phyloP scores from a whole-genome alignment of 2,888 invertebrate genomes.

The Antitype chi region DNA sequence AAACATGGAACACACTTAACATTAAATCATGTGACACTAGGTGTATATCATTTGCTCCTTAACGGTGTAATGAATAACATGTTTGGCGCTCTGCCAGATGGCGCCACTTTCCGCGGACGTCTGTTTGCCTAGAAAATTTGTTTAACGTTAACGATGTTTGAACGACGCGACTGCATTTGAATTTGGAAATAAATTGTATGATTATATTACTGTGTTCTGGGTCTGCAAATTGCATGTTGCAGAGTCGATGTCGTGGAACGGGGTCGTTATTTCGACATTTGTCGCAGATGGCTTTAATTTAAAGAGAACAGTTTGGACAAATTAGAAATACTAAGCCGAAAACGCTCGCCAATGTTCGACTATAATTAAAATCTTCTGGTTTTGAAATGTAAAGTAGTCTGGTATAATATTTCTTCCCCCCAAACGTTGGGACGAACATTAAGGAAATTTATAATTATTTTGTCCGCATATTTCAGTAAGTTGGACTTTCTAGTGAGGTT shows the following conservation, averaged over 20 bases:
- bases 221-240: conserved; percentile 49
- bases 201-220: conserved; percentile 56
- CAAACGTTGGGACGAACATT: conserved; percentile 52
- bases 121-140: conserved; percentile 60
- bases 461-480: conserved; percentile 58
- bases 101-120: conserved; percentile 53
- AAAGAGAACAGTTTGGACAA: conserved; percentile 44
- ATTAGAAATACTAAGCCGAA: conserved; percentile 53
- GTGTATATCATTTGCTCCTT: conserved; percentile 61
- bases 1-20: conserved; percentile 61
- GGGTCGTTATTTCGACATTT: conserved; percentile 35
- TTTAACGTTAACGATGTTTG: conserved; percentile 64
- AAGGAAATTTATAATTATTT: conserved; percentile 63
- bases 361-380: conserved; percentile 66
- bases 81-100: conserved; percentile 64
- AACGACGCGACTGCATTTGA: conserved; percentile 65
- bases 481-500: conserved; percentile 32
- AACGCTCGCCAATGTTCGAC: conserved; percentile 46
- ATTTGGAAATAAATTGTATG: conserved; percentile 59
- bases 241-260: conserved; percentile 39
- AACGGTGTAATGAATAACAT: conserved; percentile 64
- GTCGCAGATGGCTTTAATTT: conserved; percentile 35
- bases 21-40: conserved; percentile 64
- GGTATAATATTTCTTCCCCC: conserved; percentile 61
- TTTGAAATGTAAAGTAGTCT: conserved; percentile 64